Conservation (phyloP, 2,797 vertebrate genomes). For the Sparidentex hasta region DNA sequence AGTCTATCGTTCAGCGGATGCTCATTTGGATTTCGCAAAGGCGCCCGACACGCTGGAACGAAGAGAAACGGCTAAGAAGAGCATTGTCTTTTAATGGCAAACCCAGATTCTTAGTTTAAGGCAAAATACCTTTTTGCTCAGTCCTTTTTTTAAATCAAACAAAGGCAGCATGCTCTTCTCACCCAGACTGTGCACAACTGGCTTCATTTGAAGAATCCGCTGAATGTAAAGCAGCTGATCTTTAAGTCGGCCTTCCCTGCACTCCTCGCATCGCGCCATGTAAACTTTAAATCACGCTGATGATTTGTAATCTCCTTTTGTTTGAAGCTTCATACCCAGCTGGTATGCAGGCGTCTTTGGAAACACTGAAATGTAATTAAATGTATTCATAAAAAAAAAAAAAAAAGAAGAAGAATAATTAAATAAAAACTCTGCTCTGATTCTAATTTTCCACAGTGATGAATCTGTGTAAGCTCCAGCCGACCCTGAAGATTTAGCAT, state of each 20-base stretch:
- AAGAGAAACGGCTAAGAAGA: neutral
- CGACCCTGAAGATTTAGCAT: slow-evolving; percentile 47
- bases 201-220: slow-evolving; percentile 6
- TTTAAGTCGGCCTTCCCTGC: slow-evolving; percentile 3
- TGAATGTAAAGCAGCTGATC: neutral
- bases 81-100: too few relatives aligned
- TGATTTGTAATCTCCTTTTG: slow-evolving; percentile 13
- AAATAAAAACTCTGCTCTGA: slow-evolving; percentile 22
- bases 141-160: neutral
- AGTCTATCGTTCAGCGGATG: neutral
- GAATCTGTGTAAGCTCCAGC: slow-evolving; percentile 31
- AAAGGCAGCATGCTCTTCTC: neutral
- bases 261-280: neutral
- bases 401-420: too few relatives aligned
- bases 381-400: slow-evolving; percentile 31
- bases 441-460: slow-evolving; percentile 54
- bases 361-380: slow-evolving; percentile 56
- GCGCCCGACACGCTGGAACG: neutral
- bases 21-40: neutral
- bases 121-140: neutral
- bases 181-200: neutral
- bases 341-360: slow-evolving; percentile 8
- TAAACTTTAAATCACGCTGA: neutral
- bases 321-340: slow-evolving; percentile 8
- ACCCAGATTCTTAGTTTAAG: neutral